Evolutionary conservation across 2,888 invertebrate genomes (phyloP), one percentile per base, ranked within the genome.

Genomic region (Abrostola tripartita): DNA sequence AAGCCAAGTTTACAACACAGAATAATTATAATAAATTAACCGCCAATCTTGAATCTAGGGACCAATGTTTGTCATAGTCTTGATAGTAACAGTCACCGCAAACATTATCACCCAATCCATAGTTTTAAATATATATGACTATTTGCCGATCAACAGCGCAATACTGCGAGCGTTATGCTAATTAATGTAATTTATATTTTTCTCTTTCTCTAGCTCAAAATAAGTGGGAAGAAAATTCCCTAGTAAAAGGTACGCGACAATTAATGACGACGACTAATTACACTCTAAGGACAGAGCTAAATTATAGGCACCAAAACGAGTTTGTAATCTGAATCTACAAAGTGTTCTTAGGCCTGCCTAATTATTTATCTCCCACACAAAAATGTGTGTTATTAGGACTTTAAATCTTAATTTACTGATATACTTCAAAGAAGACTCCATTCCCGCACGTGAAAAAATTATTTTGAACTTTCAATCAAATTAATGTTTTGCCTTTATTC

Each of bases 131-230:
- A 68, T 53, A 63, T 77, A 73, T 77, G 60, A 65, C 62, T 14
- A 62, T 65, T 73, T 60, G 67, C 74, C 69, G 69, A 78, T 81
- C 80, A 80, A 76, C 79, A 77, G 64, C 61, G 72, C 66, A 65
- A 66, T 66, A 71, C 67, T 63, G 65, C 58, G 65, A 57, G 65
- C 55, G 65, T 71, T 68, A 65, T 62, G 66, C 70, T 79, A 81
- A 82, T 82, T 81, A 76, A 78, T 61, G 58, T 65, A 72, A 82
- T 82, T 80, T 47, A 47, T 47, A 24, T 24, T 8, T 47, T 47
- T 47, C 44, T 47, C 51, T 62, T 61, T 59, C 70, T 51, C 50
- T 40, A 6, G 7, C 7, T 10, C 5, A 47, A 47, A 47, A 47
- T 50, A 55, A 61, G 62, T 54, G 58, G 37, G 11, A 38, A 35